Evolutionary conservation across 1,140 invertebrate species (phyloP).

Genomic region (Lucilia sericata): DNA sequence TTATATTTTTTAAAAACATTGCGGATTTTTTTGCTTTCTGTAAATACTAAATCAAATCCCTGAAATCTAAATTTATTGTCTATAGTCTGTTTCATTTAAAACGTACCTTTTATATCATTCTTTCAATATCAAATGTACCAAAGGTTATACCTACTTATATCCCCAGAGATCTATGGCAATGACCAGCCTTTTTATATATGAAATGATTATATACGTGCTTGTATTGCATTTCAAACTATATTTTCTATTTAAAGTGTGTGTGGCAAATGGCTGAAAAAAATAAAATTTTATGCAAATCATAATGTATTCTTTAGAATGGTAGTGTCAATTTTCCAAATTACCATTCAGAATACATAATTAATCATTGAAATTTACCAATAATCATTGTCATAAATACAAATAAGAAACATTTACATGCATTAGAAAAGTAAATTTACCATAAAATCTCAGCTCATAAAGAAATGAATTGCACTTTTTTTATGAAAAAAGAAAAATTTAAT

Average conservation of each 20-base stretch:
- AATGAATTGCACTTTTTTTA: neutral
- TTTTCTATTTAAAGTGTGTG: neutral
- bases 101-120: no score
- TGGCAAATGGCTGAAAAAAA: neutral
- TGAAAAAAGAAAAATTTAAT: neutral
- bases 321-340: neutral
- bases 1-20: no score
- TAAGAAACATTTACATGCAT: slow-evolving; percentile 12
- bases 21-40: no score
- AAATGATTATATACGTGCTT: no score
- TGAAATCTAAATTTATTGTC: no score
- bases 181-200: neutral
- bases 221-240: neutral
- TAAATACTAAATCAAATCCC: no score
- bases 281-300: neutral
- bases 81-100: no score
- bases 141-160: neutral
- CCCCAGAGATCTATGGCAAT: neutral
- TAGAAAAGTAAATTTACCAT: neutral
- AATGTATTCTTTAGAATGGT: neutral
- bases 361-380: neutral
- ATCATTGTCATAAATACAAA: neutral
- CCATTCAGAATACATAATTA: neutral
- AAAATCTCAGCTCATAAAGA: neutral
- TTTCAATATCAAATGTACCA: neutral